Evolutionary conservation across 1,140 invertebrate species (phyloP).

Genomic region (Nasonia vitripennis): DNA sequence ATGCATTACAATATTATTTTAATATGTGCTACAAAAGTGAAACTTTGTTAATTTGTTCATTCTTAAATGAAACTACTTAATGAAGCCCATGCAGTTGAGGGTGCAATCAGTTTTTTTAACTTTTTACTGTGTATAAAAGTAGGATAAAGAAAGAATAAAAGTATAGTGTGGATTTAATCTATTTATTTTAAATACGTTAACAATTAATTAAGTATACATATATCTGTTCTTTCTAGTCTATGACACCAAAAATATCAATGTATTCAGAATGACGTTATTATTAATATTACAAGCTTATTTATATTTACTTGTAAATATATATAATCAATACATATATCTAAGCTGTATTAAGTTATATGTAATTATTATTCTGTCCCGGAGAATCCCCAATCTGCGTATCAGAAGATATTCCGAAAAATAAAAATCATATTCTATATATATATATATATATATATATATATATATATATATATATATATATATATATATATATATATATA

Average conservation of each 20-base stretch:
- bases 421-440: conserved; percentile 19
- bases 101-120: conserved; percentile 45
- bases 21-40: conserved; percentile 30
- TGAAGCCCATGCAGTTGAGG: conserved; percentile 62
- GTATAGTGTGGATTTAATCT: neutral
- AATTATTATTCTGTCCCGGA: conserved; percentile 29
- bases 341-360: conserved; percentile 39
- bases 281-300: conserved; percentile 31
- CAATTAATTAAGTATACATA: conserved; percentile 22
- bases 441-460: neutral
- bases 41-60: conserved; percentile 21
- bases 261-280: conserved; percentile 45
- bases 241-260: conserved; percentile 24
- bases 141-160: conserved; percentile 29
- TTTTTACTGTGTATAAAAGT: conserved; percentile 34
- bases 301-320: conserved; percentile 42
- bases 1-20: conserved; percentile 51
- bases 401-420: conserved; percentile 22
- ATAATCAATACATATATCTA: conserved; percentile 42
- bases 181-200: conserved; percentile 17
- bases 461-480: neutral
- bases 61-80: neutral
- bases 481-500: neutral
- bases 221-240: conserved; percentile 39
- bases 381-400: conserved; percentile 19